These are phyloP conservation scores for Myotis vivesi DNA, from an alignment of 2,797 vertebrate genomes.

Conservation along the genomic window DNA sequence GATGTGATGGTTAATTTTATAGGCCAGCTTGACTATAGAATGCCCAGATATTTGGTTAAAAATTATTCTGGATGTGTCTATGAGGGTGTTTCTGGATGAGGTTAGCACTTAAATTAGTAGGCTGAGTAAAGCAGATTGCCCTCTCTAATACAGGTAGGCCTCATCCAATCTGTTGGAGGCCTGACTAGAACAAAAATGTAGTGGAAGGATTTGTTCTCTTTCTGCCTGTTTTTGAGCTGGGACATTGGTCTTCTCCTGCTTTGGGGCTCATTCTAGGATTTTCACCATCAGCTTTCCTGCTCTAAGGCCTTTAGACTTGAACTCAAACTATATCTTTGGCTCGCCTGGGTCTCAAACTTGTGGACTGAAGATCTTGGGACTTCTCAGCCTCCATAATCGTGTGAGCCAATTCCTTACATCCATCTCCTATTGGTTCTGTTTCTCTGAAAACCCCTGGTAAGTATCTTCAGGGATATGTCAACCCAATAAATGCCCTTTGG, in stretches of 20 bases:
- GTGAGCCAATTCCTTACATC: not conserved
- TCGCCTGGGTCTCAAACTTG: not conserved
- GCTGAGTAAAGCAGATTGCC: not conserved
- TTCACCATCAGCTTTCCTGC: not conserved
- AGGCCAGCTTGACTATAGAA: not conserved
- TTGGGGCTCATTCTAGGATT: not conserved
- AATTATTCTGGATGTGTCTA: not conserved
- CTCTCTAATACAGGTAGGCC: not conserved
- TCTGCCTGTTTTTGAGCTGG: not conserved
- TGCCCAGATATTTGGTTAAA: not conserved
- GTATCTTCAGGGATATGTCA: not conserved
- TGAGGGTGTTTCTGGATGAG: not conserved
- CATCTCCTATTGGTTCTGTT: not conserved
- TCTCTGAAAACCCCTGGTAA: not conserved
- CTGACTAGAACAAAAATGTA: not conserved
- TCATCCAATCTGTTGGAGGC: not conserved
- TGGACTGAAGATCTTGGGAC: not conserved
- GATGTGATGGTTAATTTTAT: not conserved
- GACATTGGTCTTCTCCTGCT: not conserved
- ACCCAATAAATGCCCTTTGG: not conserved
- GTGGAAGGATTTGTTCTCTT: not conserved
- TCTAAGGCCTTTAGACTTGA: not conserved
- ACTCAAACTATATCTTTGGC: not conserved
- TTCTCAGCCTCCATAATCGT: not conserved
- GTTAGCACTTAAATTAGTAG: not conserved